Base-by-base conservation (phyloP, 2,113 vertebrate genomes). In the Agapornis roseicollis region DNA sequence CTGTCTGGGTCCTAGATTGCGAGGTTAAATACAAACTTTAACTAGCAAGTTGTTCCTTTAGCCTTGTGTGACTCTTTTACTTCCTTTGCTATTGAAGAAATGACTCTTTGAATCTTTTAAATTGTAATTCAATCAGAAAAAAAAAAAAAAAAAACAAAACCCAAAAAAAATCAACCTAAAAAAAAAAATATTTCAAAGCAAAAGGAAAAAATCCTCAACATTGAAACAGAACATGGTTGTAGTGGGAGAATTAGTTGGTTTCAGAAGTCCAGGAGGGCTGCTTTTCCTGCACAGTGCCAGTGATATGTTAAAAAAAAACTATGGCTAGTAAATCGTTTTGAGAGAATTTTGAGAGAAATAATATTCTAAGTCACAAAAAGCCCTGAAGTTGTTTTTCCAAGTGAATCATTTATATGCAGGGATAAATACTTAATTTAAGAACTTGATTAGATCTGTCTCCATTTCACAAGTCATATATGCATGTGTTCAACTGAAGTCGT, bases 1-100 rank as follows among this genome's bases (percentile, higher is more conserved):
- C 95, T 97, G 91, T 95, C 89, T 97, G 90, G 31, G 37, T 92
- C 78, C 76, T 85, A 47, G 29, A 88, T 74, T 87, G 25, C 37
- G 72, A 69, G 47, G 55, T 82, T 91, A 82, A 82, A 65, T 72
- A 42, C 3, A 17, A 77, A 74, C 65, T 72, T 84, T 28, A 94
- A 49, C 72, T 77, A 69, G 56, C 47, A 81, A 55, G 42, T 77
- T 85, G 25, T 66, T 65, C 53, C 19, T 9, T 47, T 29, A 68
- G 68, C 49, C 46, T 88, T 27, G 7, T 78, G 33, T 85, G 79
- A 88, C 47, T 68, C 12, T 71, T 88, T 88, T 80, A 11, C 49
- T 77, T 68, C 27, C 33, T 53, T 74, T 55, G 22, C 5, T 61
- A 17, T 60, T 74, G 23, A 80, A 78, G 41, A 46, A 79, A 39